Conservation (phyloP, 2,113 vertebrate species). For the Reinhardtius hippoglossoides region DNA sequence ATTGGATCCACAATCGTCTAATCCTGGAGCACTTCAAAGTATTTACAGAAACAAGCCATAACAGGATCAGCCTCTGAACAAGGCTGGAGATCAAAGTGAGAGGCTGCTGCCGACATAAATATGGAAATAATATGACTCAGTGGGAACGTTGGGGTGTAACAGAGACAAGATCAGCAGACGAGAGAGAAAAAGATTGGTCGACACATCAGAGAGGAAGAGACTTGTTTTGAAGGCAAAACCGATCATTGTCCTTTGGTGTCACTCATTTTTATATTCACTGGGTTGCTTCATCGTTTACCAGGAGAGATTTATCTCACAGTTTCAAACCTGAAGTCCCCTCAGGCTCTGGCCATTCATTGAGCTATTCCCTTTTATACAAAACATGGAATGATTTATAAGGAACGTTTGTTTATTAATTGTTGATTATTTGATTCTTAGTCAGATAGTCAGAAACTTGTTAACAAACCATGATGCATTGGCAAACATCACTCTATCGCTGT, state of each 20-base stretch:
- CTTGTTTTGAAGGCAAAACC: neutral
- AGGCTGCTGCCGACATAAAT: constrained; percentile 72
- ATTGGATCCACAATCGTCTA: constrained; percentile 74
- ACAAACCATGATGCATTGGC: constrained; percentile 43
- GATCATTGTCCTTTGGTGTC: neutral
- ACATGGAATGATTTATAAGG: neutral
- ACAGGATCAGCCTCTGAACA: constrained; percentile 75
- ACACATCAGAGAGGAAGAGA: neutral
- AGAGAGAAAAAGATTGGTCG: neutral
- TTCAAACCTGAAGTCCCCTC: constrained; percentile 28
- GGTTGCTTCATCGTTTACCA: constrained; percentile 25
- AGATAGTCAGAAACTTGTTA: constrained; percentile 42
- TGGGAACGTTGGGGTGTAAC: constrained; percentile 69
- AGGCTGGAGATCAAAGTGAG: constrained; percentile 69
- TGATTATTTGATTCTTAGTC: constrained; percentile 14
- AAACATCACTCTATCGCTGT: constrained; percentile 38
- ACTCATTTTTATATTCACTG: neutral
- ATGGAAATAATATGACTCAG: constrained; percentile 78
- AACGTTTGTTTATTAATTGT: too few species aligned
- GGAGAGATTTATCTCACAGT: constrained; percentile 50
- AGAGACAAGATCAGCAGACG: neutral
- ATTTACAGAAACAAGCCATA: constrained; percentile 79
- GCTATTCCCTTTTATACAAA: constrained; percentile 44
- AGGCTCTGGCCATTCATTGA: constrained; percentile 31
- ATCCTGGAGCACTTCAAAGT: constrained; percentile 75